These are phyloP conservation scores for Cataglyphis hispanica DNA, from an alignment of 1,140 invertebrate species.

Conservation along the genomic window DNA sequence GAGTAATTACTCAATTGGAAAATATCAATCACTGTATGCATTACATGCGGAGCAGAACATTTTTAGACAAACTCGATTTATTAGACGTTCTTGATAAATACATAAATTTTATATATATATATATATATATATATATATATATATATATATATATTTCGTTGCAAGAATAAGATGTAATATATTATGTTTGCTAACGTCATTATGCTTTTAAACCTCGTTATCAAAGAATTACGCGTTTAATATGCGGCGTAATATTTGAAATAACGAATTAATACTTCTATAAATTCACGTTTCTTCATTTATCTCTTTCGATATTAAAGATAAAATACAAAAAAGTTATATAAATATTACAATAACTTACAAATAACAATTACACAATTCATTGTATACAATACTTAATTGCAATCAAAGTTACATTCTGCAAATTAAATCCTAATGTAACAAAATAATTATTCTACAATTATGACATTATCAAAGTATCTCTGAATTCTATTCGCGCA, in stretches of 20 bases:
- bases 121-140: constrained; percentile 23
- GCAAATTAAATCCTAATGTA: not conserved
- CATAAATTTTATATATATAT: constrained; percentile 13
- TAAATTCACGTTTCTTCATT: not conserved
- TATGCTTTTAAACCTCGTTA: not conserved
- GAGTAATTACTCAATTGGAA: not conserved
- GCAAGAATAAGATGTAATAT: constrained; percentile 2
- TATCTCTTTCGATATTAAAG: not conserved
- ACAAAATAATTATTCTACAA: not conserved
- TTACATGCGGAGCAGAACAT: too few species aligned
- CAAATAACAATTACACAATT: constrained; percentile 2
- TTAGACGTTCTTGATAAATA: not conserved
- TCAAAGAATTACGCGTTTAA: not conserved
- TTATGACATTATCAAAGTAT: not conserved
- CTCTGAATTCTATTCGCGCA: not conserved
- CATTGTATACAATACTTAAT: not conserved
- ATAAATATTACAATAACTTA: constrained; percentile 8
- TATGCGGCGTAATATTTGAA: not conserved
- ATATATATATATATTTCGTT: not conserved
- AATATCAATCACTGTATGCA: not conserved
- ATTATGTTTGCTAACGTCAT: not conserved
- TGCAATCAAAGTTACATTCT: not conserved
- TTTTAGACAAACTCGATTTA: too few species aligned
- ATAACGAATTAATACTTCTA: not conserved
- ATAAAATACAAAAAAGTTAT: not conserved